These are phyloP conservation scores for Maconellicoccus hirsutus DNA, from an alignment of 1,140 invertebrate species.

Conservation along the genomic window DNA sequence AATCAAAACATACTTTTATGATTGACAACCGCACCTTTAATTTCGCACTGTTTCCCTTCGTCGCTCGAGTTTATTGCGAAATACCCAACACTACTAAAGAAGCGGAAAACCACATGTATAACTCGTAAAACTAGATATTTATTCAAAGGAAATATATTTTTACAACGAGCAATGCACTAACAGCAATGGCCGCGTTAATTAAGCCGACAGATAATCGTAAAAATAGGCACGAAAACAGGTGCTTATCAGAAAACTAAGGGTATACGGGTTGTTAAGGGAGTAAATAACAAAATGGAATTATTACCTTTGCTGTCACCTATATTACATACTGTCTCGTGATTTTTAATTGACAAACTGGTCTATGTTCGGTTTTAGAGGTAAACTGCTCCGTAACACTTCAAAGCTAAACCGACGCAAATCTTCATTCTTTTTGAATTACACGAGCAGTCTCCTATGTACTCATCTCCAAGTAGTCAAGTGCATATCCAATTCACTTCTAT, in stretches of 20 bases:
- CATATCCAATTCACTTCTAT: not conserved
- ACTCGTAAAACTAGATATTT: not conserved
- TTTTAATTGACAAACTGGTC: not conserved
- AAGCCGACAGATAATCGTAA: not conserved
- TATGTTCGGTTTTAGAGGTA: not conserved
- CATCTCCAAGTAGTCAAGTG: too few relatives aligned
- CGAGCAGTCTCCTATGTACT: too few relatives aligned
- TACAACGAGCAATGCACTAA: not conserved
- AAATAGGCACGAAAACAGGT: not conserved
- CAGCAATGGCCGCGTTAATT: too few relatives aligned
- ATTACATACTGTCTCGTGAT: constrained; percentile 4
- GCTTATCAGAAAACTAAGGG: constrained; percentile 6
- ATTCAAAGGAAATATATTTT: not conserved
- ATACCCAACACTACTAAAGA: too few relatives aligned
- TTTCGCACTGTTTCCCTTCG: too few relatives aligned
- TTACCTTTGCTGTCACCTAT: not conserved
- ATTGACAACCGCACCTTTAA: not conserved
- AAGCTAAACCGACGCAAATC: too few relatives aligned
- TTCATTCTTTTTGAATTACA: too few relatives aligned
- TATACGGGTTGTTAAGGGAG: not conserved
- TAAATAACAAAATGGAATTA: not conserved
- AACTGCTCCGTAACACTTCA: not conserved
- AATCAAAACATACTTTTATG: not conserved
- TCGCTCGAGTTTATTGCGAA: too few relatives aligned
- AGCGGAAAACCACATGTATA: not conserved